Evolutionary conservation across 1,140 invertebrate species (phyloP).

Genomic region (Drosophila fuyamai): DNA sequence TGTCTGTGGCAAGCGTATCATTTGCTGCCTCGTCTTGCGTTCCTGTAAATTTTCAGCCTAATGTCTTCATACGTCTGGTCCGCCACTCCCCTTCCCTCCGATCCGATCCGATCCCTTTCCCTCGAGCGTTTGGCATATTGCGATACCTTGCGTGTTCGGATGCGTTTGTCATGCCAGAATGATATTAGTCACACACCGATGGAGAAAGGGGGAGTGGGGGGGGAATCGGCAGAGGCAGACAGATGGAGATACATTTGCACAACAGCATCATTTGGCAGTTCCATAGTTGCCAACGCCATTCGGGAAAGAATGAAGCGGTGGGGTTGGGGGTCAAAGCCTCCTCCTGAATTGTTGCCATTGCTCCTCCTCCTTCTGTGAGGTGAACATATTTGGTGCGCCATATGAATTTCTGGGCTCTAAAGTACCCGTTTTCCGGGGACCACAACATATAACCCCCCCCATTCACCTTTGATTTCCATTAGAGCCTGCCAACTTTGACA

Average conservation of each 20-base stretch:
- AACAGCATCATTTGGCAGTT: slow-evolving; percentile 19
- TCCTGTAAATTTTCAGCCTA: slow-evolving; percentile 49
- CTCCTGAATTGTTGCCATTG: no score
- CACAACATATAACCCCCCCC: neutral
- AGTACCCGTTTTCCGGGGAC: slow-evolving; percentile 5
- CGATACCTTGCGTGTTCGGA: slow-evolving; percentile 61
- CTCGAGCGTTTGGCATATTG: slow-evolving; percentile 28
- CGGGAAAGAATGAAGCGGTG: neutral
- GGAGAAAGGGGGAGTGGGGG: neutral
- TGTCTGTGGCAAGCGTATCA: slow-evolving; percentile 62
- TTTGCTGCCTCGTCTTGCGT: slow-evolving; percentile 30
- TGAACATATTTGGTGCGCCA: slow-evolving; percentile 60
- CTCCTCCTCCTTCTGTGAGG: neutral
- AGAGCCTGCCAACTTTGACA: slow-evolving; percentile 24
- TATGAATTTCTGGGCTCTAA: slow-evolving; percentile 49
- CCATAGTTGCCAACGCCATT: slow-evolving; percentile 2
- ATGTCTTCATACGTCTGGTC: slow-evolving; percentile 56
- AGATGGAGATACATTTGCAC: slow-evolving; percentile 41
- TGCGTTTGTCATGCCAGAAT: slow-evolving; percentile 77
- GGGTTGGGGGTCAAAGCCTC: neutral
- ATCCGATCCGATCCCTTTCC: neutral
- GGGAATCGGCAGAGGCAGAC: neutral
- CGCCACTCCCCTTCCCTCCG: neutral
- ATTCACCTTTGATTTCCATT: slow-evolving; percentile 19
- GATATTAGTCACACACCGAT: slow-evolving; percentile 69